Evolutionary conservation across 2,888 invertebrate genomes (phyloP).

Genomic region (Epirrita christyi): DNA sequence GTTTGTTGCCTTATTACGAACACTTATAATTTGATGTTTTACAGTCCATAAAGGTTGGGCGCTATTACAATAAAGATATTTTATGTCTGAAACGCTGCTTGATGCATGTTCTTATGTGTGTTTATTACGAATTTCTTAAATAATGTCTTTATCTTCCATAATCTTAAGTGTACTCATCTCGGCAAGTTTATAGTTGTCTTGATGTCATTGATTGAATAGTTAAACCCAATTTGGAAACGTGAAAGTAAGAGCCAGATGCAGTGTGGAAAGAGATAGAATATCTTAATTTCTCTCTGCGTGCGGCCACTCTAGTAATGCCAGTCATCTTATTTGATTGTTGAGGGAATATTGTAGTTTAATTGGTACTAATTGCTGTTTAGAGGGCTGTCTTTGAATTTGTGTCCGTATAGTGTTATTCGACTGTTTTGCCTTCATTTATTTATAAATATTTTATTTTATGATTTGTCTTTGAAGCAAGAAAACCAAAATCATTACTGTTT

Average conservation of each 20-base stretch:
- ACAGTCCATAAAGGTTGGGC: slow-evolving; percentile 45
- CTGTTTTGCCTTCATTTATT: background rate
- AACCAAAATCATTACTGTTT: no score
- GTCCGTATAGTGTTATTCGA: slow-evolving; percentile 2
- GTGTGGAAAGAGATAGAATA: slow-evolving; percentile 54
- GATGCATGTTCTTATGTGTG: slow-evolving; percentile 27
- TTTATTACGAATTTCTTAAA: slow-evolving; percentile 42
- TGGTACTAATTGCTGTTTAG: slow-evolving; percentile 81
- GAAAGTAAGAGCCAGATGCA: slow-evolving; percentile 50
- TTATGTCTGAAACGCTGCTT: slow-evolving; percentile 31
- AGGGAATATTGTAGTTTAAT: slow-evolving; percentile 75
- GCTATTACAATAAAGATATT: slow-evolving; percentile 46
- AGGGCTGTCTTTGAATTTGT: slow-evolving; percentile 57
- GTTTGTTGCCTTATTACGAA: slow-evolving; percentile 47
- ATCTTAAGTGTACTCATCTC: slow-evolving; percentile 46
- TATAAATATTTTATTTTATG: background rate
- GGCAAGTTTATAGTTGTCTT: slow-evolving; percentile 50
- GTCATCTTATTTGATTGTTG: slow-evolving; percentile 82
- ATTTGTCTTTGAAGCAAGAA: no score
- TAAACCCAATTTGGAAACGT: slow-evolving; percentile 38
- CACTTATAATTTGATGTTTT: slow-evolving; percentile 48
- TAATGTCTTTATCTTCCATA: slow-evolving; percentile 39
- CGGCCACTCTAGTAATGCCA: slow-evolving; percentile 75
- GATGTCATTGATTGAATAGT: slow-evolving; percentile 53
- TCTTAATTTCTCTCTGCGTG: slow-evolving; percentile 74